phyloP scores from a whole-genome alignment of 1,140 invertebrate genomes.

The Tetranychus urticae region DNA sequence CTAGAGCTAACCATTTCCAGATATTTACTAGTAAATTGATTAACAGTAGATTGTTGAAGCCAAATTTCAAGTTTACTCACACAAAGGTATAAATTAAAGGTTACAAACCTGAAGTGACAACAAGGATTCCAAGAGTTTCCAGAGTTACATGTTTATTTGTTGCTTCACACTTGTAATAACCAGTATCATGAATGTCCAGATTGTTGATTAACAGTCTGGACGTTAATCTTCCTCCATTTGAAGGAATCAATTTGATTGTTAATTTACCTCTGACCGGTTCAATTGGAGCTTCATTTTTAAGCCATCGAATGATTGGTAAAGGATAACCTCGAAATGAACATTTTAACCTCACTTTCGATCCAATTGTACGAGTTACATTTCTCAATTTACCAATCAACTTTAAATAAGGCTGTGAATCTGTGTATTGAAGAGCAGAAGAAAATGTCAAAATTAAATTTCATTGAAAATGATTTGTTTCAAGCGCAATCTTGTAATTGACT shows the following conservation, averaged over 20 bases:
- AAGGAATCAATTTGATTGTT: slow-evolving; percentile 21
- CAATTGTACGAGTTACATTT: slow-evolving; percentile 36
- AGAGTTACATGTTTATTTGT: slow-evolving; percentile 30
- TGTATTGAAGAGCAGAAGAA: background rate
- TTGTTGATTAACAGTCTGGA: slow-evolving; percentile 33
- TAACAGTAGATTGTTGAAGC: too few species aligned
- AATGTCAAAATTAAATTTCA: too few species aligned
- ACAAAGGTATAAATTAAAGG: too few species aligned
- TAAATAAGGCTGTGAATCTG: background rate
- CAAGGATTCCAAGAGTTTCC: slow-evolving; percentile 31
- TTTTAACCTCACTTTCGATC: slow-evolving; percentile 31
- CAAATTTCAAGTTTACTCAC: too few species aligned
- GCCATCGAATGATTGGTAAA: slow-evolving; percentile 31
- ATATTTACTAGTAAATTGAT: too few species aligned
- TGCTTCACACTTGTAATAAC: slow-evolving; percentile 41
- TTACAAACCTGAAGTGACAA: slow-evolving; percentile 21
- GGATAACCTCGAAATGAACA: slow-evolving; percentile 38
- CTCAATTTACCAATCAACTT: slow-evolving; percentile 7
- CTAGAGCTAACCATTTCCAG: too few species aligned
- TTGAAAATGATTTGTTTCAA: background rate
- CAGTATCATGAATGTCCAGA: slow-evolving; percentile 36
- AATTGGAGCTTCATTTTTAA: slow-evolving; percentile 35
- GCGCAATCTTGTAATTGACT: too few species aligned
- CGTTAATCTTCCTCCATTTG: slow-evolving; percentile 8
- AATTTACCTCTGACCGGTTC: slow-evolving; percentile 26